A percentile compares a stretch with the other conserved stretches of the same genome.
Evolutionary conservation across 53 echinoderm and acorn worm genomes (phyloP).

Genomic region (Astropecten irregularis): DNA sequence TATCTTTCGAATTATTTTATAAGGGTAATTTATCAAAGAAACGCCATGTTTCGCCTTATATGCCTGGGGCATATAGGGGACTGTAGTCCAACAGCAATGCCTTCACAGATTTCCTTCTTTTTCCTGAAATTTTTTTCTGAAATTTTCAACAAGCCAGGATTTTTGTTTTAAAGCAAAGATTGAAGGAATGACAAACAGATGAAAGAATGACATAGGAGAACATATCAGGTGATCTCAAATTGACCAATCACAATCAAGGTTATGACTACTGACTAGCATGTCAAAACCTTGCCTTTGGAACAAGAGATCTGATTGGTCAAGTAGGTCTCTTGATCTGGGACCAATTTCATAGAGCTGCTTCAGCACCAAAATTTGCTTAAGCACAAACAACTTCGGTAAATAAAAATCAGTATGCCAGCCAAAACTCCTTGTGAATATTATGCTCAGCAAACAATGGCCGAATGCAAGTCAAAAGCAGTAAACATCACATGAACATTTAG

Average conservation of each 20-base stretch:
- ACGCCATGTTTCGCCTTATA: conserved; percentile 56
- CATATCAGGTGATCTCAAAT: background rate
- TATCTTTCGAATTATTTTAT: background rate
- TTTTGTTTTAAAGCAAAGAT: background rate
- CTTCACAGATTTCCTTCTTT: conserved; percentile 23
- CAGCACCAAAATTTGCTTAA: no score
- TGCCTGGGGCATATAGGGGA: conserved; percentile 51
- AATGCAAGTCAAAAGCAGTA: no score
- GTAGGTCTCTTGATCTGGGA: background rate
- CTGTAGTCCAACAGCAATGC: conserved; percentile 51
- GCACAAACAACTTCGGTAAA: no score
- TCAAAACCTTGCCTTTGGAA: background rate
- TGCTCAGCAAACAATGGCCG: no score
- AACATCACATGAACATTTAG: no score
- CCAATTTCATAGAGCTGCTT: no score
- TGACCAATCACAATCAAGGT: background rate
- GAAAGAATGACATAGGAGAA: background rate
- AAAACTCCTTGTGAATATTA: no score
- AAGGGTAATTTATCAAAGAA: background rate
- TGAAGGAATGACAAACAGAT: no score
- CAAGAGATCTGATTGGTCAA: background rate
- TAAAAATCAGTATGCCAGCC: no score
- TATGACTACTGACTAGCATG: no score
- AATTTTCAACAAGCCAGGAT: no score
- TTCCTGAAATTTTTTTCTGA: no score